phyloP scores from a whole-genome alignment of 2,797 vertebrate genomes.

The Huso huso region DNA sequence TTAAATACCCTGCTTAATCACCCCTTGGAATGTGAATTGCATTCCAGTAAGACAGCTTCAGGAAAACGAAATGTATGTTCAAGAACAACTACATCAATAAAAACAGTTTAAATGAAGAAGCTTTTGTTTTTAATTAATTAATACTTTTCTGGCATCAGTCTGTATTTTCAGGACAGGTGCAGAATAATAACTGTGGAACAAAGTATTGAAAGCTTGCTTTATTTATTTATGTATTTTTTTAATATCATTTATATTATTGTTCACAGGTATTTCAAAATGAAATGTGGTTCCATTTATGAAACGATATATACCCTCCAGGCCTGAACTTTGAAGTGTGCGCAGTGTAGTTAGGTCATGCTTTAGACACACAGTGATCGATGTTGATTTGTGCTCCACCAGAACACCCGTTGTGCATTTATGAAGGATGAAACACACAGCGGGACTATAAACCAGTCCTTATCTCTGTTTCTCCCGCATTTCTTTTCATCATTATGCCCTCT shows the following conservation, averaged over 20 bases:
- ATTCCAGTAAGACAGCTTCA: slow-evolving; percentile 37
- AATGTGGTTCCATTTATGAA: too few relatives aligned
- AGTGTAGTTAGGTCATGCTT: too few relatives aligned
- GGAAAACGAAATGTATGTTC: slow-evolving; percentile 11
- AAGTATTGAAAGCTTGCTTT: background rate
- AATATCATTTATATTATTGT: background rate
- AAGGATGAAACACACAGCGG: too few relatives aligned
- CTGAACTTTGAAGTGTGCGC: too few relatives aligned
- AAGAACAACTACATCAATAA: background rate
- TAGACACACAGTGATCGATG: too few relatives aligned
- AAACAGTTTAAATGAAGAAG: slow-evolving; percentile 13
- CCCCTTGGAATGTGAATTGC: slow-evolving; percentile 33
- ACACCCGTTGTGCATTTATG: too few relatives aligned
- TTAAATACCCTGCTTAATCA: slow-evolving; percentile 28
- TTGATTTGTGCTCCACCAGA: too few relatives aligned
- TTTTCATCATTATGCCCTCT: too few relatives aligned
- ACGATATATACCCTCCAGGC: too few relatives aligned
- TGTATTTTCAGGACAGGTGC: slow-evolving; percentile 4
- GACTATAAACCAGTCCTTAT: too few relatives aligned
- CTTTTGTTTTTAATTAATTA: slow-evolving; percentile 20
- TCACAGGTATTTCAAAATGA: too few relatives aligned
- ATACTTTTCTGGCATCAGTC: background rate
- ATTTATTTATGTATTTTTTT: background rate
- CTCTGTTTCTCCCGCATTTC: too few relatives aligned
- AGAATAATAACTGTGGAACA: background rate